Base-by-base conservation (phyloP, 1,140 invertebrate genomes). In the Zaprionus camerounensis region DNA sequence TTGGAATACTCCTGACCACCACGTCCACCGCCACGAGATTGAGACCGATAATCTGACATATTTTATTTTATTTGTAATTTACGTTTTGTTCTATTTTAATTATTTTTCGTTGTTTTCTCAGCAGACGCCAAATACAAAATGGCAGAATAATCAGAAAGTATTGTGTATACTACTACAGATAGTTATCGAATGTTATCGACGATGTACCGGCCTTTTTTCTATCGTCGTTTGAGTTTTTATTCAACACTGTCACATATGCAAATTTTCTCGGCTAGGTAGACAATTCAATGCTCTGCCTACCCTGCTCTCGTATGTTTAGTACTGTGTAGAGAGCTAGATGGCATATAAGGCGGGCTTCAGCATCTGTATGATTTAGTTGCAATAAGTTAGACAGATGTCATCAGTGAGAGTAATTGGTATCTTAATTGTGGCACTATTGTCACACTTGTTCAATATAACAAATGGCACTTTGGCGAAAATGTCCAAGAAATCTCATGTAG, bases 401-500 rank as follows among this genome's bases (percentile, higher is more conserved):
- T 12, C 64, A 56, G n/a, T 36, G 22, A 51, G 38, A 65, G 53
- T 20, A 28, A 34, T 65, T 56, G 34, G 7, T 41, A 56, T 57
- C 4, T 5, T 55, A 6, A 24, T 49, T 56, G 2, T 66, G 36
- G 12, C 53, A n/a, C 2, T 44, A 66, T 2, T 66, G 51, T 17
- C 64, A 44, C 12, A 31, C 12, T 20, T 34, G 9, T 34, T 17
- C 24, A 36, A 56, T 3, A n/a, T 15, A 92, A 97, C 62, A 38
- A 49, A 36, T 49, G 56, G 70, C 49, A 31, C 56, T n/a, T 41
- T 86, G 49, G 17, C 38, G 20, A 64, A 76, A 49, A 46, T 82
- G 63, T 96, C 95, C 55, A 95, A 95, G 84, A 95, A 97, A 66
- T 98, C 97, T 12, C 96, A 98, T 91, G 96, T 98, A 1, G 97